These are phyloP conservation scores for Myanophis thanlyinensis DNA, from an alignment of 2,113 vertebrate species.

Conservation along the genomic window DNA sequence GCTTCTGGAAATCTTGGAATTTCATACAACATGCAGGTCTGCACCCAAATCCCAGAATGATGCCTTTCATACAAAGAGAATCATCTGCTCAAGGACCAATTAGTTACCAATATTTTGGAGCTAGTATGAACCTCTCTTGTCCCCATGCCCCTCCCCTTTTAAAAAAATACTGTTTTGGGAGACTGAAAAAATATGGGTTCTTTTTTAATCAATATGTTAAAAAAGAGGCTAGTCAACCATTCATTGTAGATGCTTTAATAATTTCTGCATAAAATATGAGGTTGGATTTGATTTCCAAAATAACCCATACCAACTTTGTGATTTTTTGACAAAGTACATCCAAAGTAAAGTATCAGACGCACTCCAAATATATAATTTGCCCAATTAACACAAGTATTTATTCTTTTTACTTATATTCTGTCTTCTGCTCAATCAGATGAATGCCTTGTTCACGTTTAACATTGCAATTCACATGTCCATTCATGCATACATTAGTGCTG, in stretches of 20 bases:
- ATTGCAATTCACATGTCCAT: neutral
- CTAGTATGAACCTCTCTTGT: neutral
- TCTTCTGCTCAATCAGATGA: neutral
- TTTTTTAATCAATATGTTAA: neutral
- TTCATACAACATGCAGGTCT: neutral
- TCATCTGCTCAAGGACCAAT: neutral
- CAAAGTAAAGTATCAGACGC: neutral
- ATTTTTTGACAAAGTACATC: neutral
- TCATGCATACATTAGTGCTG: neutral
- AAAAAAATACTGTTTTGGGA: neutral
- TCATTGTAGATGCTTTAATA: neutral
- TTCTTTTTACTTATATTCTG: neutral
- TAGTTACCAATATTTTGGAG: neutral
- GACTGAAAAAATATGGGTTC: neutral
- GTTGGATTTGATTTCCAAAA: neutral
- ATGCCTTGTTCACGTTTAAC: neutral
- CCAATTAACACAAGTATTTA: neutral
- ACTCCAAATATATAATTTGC: neutral
- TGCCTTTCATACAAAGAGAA: neutral
- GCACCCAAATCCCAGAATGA: no score
- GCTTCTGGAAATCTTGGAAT: neutral
- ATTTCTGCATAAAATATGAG: neutral
- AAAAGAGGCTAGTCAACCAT: neutral
- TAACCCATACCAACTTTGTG: neutral
- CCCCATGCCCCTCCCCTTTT: no score